Percentiles rank a stretch among this genome's conserved stretches.
Conservation (phyloP, 2,888 invertebrate genomes). For the Halictus quadricinctus region DNA sequence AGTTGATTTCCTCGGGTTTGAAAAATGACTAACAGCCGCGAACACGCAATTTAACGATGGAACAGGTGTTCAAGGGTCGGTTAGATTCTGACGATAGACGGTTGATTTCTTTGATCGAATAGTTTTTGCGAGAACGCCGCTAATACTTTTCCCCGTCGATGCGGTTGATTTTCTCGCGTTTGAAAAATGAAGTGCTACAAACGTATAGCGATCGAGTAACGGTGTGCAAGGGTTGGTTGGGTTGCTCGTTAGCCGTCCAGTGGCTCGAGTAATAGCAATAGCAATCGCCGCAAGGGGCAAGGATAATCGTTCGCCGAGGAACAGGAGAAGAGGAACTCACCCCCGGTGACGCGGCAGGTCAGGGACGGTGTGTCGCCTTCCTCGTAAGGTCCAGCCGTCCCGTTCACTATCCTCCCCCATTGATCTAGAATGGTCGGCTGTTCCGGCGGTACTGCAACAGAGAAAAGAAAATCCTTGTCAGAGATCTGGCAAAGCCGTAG, state of each 20-base stretch:
- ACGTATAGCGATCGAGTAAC: background rate
- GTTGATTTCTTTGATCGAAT: conserved; percentile 1
- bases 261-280: background rate
- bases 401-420: conserved; percentile 92
- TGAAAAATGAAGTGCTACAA: background rate
- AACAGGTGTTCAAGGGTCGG: background rate
- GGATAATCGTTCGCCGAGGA: conserved; percentile 12
- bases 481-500: background rate
- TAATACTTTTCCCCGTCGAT: background rate
- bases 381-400: conserved; percentile 92
- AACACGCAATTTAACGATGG: background rate
- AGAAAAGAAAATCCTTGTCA: conserved; percentile 17
- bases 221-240: background rate
- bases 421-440: conserved; percentile 93
- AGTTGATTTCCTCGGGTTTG: background rate
- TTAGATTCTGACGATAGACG: background rate
- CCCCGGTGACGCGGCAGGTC: conserved; percentile 93
- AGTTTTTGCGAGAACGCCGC: background rate
- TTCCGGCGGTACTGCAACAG: conserved; percentile 92
- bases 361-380: conserved; percentile 93
- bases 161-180: background rate
- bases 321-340: conserved; percentile 84
- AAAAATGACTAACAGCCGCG: background rate
- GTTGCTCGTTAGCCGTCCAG: background rate
- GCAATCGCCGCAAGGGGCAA: background rate